phyloP scores from a whole-genome alignment of 2,113 vertebrate species.

The Saguinus midas region DNA sequence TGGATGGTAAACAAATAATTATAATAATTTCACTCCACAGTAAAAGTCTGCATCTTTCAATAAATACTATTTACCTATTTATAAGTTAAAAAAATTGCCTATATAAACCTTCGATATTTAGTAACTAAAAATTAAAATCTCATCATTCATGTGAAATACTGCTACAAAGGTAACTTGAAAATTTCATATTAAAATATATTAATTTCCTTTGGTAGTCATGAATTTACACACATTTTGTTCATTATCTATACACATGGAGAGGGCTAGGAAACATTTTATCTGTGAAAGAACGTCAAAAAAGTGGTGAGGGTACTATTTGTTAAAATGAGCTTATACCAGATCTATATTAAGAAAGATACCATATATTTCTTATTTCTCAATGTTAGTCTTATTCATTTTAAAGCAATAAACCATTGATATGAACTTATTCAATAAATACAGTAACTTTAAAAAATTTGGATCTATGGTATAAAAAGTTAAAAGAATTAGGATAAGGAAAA shows the following conservation, averaged over 20 bases:
- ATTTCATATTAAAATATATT: not conserved
- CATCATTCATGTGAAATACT: conserved; percentile 32
- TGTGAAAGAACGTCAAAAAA: not conserved
- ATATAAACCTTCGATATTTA: not conserved
- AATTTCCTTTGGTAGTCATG: conserved; percentile 7
- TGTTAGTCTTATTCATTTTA: not conserved
- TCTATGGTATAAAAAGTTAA: not conserved
- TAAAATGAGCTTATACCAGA: not conserved
- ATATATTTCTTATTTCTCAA: not conserved
- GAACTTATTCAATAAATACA: conserved; percentile 24
- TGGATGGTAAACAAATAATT: conserved; percentile 72
- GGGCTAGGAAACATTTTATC: not conserved
- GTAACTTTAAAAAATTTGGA: not conserved
- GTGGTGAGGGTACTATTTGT: not conserved
- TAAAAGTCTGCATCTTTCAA: conserved; percentile 31
- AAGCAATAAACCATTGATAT: not conserved
- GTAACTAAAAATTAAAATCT: not conserved
- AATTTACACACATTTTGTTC: not conserved
- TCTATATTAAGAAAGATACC: not conserved
- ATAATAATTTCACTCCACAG: conserved; percentile 18
- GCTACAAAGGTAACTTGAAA: not conserved
- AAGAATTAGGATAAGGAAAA: not conserved
- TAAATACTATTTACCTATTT: not conserved
- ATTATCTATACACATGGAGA: not conserved
- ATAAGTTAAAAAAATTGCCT: conserved; percentile 1